Percentiles rank a stretch among this genome's conserved stretches.
These are phyloP conservation scores for Aegotheles bennettii DNA, from an alignment of 2,113 vertebrate species.

Conservation along the genomic window DNA sequence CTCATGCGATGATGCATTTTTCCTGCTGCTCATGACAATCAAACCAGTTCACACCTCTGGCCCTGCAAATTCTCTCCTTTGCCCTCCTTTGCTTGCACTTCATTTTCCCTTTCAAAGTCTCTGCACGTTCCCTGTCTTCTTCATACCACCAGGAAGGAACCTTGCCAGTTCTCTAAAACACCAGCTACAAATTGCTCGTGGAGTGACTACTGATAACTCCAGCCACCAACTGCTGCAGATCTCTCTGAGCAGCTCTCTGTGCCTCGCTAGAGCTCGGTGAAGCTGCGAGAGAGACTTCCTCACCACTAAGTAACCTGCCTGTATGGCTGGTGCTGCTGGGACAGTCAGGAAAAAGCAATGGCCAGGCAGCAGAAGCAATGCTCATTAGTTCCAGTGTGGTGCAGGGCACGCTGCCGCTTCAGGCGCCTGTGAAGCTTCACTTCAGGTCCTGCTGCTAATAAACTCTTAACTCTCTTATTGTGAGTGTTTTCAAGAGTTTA, in stretches of 20 bases:
- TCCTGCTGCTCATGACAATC: background rate
- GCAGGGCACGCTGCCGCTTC: background rate
- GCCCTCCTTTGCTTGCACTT: background rate
- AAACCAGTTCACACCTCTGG: background rate
- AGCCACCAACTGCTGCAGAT: background rate
- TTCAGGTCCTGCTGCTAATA: background rate
- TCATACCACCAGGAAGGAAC: background rate
- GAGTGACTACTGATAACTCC: accelerated
- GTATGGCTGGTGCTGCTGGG: background rate
- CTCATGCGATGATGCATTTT: accelerated
- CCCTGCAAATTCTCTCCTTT: background rate
- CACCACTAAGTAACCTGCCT: accelerated
- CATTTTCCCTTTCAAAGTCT: background rate
- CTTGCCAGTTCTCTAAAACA: background rate
- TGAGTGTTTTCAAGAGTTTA: background rate
- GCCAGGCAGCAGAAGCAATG: accelerated
- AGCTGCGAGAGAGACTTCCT: accelerated
- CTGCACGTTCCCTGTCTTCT: background rate
- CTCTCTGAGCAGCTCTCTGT: background rate
- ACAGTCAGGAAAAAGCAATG: background rate
- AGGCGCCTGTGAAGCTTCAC: background rate
- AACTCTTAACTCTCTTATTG: background rate
- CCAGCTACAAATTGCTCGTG: background rate
- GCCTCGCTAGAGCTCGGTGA: background rate
- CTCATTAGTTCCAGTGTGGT: background rate